These are phyloP conservation scores for Callipepla squamata DNA, from an alignment of 2,113 vertebrate species.

Conservation along the genomic window DNA sequence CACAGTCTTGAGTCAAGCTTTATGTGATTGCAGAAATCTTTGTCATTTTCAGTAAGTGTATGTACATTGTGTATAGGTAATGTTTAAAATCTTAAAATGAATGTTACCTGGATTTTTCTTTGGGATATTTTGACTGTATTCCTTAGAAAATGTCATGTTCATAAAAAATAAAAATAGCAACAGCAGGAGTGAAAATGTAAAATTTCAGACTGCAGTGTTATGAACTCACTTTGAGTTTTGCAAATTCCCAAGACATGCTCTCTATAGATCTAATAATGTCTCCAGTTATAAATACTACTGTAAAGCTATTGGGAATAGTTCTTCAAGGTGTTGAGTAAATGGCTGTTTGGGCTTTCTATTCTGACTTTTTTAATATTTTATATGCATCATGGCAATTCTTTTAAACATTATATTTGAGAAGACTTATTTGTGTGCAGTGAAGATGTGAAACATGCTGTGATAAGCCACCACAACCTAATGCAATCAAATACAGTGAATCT, in stretches of 20 bases:
- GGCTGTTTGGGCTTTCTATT: neutral
- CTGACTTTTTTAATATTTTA: neutral
- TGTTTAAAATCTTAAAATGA: neutral
- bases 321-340: neutral
- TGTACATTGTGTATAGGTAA: neutral
- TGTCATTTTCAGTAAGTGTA: neutral
- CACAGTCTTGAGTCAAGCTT: neutral
- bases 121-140: neutral
- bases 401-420: neutral
- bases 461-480: neutral
- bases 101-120: neutral
- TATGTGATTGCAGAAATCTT: neutral
- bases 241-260: neutral
- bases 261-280: neutral
- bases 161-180: neutral
- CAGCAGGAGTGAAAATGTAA: neutral
- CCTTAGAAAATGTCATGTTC: neutral
- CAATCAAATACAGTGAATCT: neutral
- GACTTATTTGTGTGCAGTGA: neutral
- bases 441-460: neutral
- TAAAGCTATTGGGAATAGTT: neutral
- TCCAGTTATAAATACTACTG: neutral
- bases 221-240: neutral
- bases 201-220: neutral
- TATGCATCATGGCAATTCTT: neutral